Conservation (phyloP, 2,888 invertebrate genomes). For the Leptinotarsa haldemani region DNA sequence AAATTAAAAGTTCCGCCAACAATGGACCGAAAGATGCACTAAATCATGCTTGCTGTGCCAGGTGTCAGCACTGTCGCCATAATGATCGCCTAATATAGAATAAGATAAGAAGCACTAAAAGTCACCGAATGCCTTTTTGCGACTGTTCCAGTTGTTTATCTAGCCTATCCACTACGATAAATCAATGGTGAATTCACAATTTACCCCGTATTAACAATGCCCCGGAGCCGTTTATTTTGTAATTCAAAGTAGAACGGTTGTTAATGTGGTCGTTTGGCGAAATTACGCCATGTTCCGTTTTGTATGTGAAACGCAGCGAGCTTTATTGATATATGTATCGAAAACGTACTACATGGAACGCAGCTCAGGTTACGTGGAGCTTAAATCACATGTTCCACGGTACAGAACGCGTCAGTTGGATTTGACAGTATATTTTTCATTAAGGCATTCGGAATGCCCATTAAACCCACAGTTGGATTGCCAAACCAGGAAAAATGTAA, state of each 20-base stretch:
- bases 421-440: not conserved
- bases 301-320: constrained; percentile 12
- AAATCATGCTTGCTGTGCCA: constrained; percentile 50
- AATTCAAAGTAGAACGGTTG: constrained; percentile 34
- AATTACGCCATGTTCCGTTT: constrained; percentile 35
- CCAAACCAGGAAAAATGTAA: too few species aligned
- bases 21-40: constrained; percentile 51
- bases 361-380: not conserved
- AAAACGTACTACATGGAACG: constrained; percentile 4
- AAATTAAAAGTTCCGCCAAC: constrained; percentile 49
- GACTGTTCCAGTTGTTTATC: constrained; percentile 51
- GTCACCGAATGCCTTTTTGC: constrained; percentile 46
- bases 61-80: constrained; percentile 50
- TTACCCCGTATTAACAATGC: constrained; percentile 44
- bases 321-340: constrained; percentile 21
- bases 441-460: not conserved
- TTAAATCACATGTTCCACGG: not conserved
- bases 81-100: constrained; percentile 53
- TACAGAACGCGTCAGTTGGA: not conserved
- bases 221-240: constrained; percentile 40
- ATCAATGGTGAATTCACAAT: constrained; percentile 45
- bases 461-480: not conserved
- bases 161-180: constrained; percentile 44
- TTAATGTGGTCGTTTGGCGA: constrained; percentile 28
- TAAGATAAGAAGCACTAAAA: constrained; percentile 46